Base-by-base conservation (phyloP, 2,797 vertebrate species). In the Gymnoscopelus microlampas region DNA sequence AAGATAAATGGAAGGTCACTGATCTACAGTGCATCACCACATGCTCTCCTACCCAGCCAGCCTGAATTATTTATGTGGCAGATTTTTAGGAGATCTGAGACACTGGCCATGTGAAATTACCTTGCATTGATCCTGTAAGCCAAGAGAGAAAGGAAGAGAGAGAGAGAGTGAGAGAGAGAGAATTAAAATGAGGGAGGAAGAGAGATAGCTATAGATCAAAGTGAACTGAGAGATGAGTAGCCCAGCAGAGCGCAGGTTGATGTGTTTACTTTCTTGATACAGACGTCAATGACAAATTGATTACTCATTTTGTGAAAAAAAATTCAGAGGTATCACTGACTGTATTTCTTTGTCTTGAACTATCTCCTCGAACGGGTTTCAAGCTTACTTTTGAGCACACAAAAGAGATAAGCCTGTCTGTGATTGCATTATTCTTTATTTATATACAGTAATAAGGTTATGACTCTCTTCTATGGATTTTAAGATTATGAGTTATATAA, bases 51-150 rank as follows among this genome's bases (percentile, higher is more conserved):
- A 84, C 80, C 59, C 74, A 73, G 66, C 63, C 62, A 8, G 60
- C 48, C 76, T 92, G 86, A 89, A 91, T 92, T 81, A 91, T 92
- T 91, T 68, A 93, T 87, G 70, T 48, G 39, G 78, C 71, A 65
- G 76, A 88, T 89, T 91, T 91, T 89, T 79, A 71, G 85, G 86
- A 84, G 88, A 90, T 87, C 83, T 79, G 76, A 87, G 86, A 69
- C 74, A 72, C 78, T 49, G 68, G 79, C 78, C 78, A 79, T 71
- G 82, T 85, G 86, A 90, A 92, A 91, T 89, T 74, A 91, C 86
- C 79, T 83, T 13, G 70, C 86, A 88, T 88, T 87, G 89, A 91
- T 91, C 83, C 76, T 76, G 82, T 85, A 85, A 79, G 68, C 77
- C 74, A 81, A 85, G 82, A 79, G 80, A 82, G 35, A 32, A 32